These are phyloP conservation scores for Nomada flava DNA, from an alignment of 2,888 invertebrate species.

Conservation along the genomic window DNA sequence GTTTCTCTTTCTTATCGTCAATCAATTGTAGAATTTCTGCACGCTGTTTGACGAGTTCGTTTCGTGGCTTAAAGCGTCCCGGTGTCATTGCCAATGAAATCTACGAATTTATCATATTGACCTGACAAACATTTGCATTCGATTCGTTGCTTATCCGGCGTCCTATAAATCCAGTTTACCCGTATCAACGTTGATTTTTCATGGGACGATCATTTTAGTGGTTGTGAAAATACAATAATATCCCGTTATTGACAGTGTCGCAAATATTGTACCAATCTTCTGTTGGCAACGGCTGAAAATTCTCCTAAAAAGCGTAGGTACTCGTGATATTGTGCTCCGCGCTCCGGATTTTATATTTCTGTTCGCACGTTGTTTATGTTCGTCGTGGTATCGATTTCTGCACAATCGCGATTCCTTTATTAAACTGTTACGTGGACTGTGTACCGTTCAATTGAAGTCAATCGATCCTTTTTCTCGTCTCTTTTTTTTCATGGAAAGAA, in stretches of 20 bases:
- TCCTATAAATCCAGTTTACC: constrained; percentile 20
- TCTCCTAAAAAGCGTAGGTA: not conserved
- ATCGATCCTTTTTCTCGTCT: not conserved
- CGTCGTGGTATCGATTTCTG: not conserved
- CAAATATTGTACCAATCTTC: not conserved
- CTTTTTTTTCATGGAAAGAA: too few species aligned
- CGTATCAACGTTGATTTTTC: constrained; percentile 2
- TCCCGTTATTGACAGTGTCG: not conserved
- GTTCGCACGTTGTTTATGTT: constrained; percentile 1
- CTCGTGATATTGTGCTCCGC: not conserved
- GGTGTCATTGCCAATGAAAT: constrained; percentile 5
- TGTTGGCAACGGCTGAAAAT: not conserved
- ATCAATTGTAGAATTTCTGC: not conserved
- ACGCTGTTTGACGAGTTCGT: not conserved
- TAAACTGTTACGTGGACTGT: not conserved
- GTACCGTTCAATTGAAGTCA: not conserved
- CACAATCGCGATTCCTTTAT: not conserved
- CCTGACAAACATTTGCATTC: constrained; percentile 21
- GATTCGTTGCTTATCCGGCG: constrained; percentile 12
- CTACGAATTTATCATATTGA: constrained; percentile 21
- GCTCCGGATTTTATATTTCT: not conserved
- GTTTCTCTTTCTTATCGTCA: not conserved
- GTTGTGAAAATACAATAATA: not conserved
- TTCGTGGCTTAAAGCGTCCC: not conserved
- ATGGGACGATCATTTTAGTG: not conserved